Base-by-base conservation (phyloP, 1,140 invertebrate species). In the Stegodyphus mimosarum region DNA sequence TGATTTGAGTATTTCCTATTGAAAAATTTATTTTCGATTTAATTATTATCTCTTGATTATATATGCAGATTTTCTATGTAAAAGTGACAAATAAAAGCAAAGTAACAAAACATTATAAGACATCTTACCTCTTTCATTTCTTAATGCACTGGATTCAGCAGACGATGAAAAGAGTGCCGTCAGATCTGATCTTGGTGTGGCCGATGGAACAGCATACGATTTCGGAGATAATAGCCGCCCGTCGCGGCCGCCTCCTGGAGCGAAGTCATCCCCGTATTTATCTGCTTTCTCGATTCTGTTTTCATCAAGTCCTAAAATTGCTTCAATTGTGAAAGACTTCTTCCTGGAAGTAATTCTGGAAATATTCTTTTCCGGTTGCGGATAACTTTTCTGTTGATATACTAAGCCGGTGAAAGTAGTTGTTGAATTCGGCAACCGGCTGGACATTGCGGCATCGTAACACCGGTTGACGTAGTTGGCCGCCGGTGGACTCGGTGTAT, bases 311-410 rank as follows among this genome's bases (percentile, higher is more conserved):
- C 94, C 94, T n/a, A 95, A 91, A 88, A 95, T 95, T 17, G 94
- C 94, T 86, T 95, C 95, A 88, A 95, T 95, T 18, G 94, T 95
- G 88, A 95, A 95, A 3, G 94, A 94, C 88, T 94, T 94, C 33
- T 84, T 87, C 79, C 63, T n/a, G 15, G 55, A 15, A 7, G 5
- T 7, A 60, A 7, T 9, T 17, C n/a, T 13, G 3, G 18, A 13
- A n/a, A 52, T 15, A 1, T 15, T 5, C 18, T 13, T 70, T 6
- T 15, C 18, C 6, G 81, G 63, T 9, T n/a, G 13, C 11, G 51
- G 15, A 15, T 17, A 64, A 17, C 17, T 64, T 13, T 64, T 64
- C 63, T 64, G 63, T 10, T 64, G 63, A 11, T 73, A 52, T 11
- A 13, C 49, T 11, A 17, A 15, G 71, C 18, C 48, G 53, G 48